Base-by-base conservation (phyloP, 92 coral and sea anemone genomes). In the Umimayanthus kanabou region DNA sequence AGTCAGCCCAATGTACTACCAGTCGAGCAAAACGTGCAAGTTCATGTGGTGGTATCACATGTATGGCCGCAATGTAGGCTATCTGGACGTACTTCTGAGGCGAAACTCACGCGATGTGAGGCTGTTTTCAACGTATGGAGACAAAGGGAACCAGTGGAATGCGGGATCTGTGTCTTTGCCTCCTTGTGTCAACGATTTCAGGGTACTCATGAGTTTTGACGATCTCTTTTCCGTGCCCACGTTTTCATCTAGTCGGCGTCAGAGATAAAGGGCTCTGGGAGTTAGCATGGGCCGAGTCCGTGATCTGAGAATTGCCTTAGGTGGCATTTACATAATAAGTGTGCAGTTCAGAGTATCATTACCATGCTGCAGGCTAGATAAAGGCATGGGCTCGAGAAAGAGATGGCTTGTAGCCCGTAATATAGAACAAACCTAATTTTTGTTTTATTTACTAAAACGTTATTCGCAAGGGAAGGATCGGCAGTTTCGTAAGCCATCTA, bases 11-110 rank as follows among this genome's bases (percentile, higher is more conserved):
- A 81, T 93, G 78, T 97, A 87, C 86, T 80, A 92, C 75, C 94
- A 89, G 84, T 90, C 99, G 28, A 94, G 99, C 75, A 92, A 89
- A 73, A 88, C 88, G 15, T 97, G 99, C 86, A 88, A 89, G 91
- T 95, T 97, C 88, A 90, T 91, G 57, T 97, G 96, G 93, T 97
- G 95, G 96, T 97, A 97, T 73, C 98, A 97, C 91, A 97, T 97
- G 99, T 93, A 87, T 42, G 99, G 99, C 65, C 92, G 87, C 7
- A 84, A 93, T 57, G 86, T 88, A n/a, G 95, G 96, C 4, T 83
- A 79, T 87, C 89, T 97, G 49, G 94, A 91, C 15, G 92, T 97
- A 28, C 85, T 91, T 80, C 85, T 85, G 40, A 88, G 99, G 45
- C 88, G 99, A 22, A 97, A 97, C 88, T 90, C 93, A 10, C 89